These are phyloP conservation scores for Macquaria ambigua DNA, from an alignment of 2,113 vertebrate species.

Conservation along the genomic window DNA sequence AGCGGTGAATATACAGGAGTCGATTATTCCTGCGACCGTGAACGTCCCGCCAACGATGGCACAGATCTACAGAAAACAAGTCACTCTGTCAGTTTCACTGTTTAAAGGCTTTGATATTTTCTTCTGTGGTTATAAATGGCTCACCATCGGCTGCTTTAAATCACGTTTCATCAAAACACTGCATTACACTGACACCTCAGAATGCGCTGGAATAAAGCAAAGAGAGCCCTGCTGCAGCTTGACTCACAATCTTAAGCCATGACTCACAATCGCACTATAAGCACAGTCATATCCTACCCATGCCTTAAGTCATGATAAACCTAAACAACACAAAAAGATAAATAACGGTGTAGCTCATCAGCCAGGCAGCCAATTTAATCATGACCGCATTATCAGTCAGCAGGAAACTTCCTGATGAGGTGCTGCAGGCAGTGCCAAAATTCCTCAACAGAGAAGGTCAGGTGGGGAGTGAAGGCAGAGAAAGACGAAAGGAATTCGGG, in stretches of 20 bases:
- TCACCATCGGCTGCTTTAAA: constrained; percentile 26
- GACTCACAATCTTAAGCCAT: constrained; percentile 62
- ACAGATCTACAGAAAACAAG: constrained; percentile 89
- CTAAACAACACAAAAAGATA: constrained; percentile 46
- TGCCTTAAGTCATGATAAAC: constrained; percentile 50
- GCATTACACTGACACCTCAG: constrained; percentile 8
- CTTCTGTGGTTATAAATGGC: neutral
- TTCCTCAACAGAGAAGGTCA: constrained; percentile 27
- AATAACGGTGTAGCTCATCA: constrained; percentile 51
- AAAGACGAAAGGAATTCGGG: neutral
- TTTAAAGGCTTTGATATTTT: neutral
- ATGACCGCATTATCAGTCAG: constrained; percentile 49
- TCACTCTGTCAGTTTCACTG: neutral
- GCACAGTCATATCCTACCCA: constrained; percentile 63
- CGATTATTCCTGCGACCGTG: constrained; percentile 97
- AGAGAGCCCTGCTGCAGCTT: constrained; percentile 22
- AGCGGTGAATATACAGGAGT: constrained; percentile 98
- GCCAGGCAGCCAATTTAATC: constrained; percentile 27
- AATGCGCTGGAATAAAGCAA: constrained; percentile 23
- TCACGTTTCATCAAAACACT: constrained; percentile 11
- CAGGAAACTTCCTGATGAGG: constrained; percentile 42
- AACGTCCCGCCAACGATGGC: constrained; percentile 98
- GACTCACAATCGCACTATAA: constrained; percentile 62
- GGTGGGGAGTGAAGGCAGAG: neutral
- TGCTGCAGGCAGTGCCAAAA: neutral